A percentile compares a stretch with the other conserved stretches of the same genome.
Conservation (phyloP, 1,140 invertebrate genomes). For the Branchinecta lynchi region DNA sequence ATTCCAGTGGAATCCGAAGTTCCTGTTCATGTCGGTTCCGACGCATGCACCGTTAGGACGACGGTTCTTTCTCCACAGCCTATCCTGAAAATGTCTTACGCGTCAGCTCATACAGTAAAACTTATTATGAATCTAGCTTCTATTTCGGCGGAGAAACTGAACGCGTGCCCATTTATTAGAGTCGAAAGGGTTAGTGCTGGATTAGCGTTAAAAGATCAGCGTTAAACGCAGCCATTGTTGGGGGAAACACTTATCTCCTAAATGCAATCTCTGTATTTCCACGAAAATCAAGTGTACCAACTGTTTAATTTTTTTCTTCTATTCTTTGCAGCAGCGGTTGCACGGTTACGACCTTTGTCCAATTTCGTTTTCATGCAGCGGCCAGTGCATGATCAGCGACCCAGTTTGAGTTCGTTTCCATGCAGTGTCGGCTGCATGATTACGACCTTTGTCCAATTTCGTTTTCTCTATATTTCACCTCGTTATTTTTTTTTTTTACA, state of each 20-base stretch:
- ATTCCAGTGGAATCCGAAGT: constrained; percentile 27
- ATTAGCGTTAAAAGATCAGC: background rate
- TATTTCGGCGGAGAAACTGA: background rate
- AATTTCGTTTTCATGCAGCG: too few relatives aligned
- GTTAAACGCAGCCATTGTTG: too few relatives aligned
- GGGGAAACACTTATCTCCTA: background rate
- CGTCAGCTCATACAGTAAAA: background rate
- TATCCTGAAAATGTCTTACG: constrained; percentile 20
- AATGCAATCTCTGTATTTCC: background rate
- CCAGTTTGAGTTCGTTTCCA: too few relatives aligned
- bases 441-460: too few relatives aligned
- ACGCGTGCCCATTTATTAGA: background rate
- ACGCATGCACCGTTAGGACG: background rate
- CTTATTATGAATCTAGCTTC: background rate
- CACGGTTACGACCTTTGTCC: too few relatives aligned
- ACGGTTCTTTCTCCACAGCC: constrained; percentile 27
- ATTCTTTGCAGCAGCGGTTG: too few relatives aligned
- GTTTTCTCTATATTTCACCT: too few relatives aligned
- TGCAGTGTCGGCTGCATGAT: too few relatives aligned
- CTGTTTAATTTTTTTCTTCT: too few relatives aligned
- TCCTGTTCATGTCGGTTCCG: constrained; percentile 24
- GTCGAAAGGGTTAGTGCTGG: background rate
- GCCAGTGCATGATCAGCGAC: too few relatives aligned
- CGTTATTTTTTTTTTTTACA: too few relatives aligned
- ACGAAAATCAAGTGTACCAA: too few relatives aligned